Base-by-base conservation (phyloP, 2,113 vertebrate genomes). In the Pagrus major region DNA sequence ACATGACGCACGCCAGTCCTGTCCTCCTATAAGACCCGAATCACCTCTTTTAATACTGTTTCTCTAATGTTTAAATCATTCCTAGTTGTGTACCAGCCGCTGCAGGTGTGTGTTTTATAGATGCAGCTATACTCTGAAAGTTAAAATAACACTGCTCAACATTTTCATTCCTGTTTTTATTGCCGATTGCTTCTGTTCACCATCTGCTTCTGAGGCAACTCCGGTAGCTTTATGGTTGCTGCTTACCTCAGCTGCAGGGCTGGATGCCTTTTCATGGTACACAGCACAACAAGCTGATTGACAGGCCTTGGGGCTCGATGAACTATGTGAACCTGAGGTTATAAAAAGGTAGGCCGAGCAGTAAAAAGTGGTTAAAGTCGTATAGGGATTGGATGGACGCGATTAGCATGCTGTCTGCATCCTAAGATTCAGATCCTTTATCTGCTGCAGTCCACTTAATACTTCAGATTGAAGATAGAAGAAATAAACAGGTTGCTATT, bases 81-180 rank as follows among this genome's bases (percentile, higher is more conserved):
- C 64, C 31, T 46, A 55, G 15, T 21, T 35, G 20, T 14, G 10
- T 44, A 51, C 10, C 20, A 23, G 1, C 23, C 54, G 16, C 61
- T 55, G n/a, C 69, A 0, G 60, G 29, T 61, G 42, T 56, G 6
- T 25, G 18, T 63, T 71, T 70, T 65, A 47, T 54, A 20, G 37
- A 60, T 4, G 27, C 46, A 60, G 14, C 39, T 39, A 52, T 9
- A 52, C 31, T n/a, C n/a, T 5, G 18, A 41, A 54, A 60, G 35
- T 74, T 27, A 37, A 41, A 74, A 49, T 65, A 59, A 51, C 56
- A 68, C 49, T 3, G 51, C 20, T 64, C 25, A 58, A 69, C 58
- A 42, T 71, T 76, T 58, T 71, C 14, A 71, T 70, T 27, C 9
- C 37, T 61, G 44, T 39, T 80, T 80, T 72, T 69, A 65, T 52